Conservation (phyloP, 2,888 invertebrate species). For the Eristalis tenax region DNA sequence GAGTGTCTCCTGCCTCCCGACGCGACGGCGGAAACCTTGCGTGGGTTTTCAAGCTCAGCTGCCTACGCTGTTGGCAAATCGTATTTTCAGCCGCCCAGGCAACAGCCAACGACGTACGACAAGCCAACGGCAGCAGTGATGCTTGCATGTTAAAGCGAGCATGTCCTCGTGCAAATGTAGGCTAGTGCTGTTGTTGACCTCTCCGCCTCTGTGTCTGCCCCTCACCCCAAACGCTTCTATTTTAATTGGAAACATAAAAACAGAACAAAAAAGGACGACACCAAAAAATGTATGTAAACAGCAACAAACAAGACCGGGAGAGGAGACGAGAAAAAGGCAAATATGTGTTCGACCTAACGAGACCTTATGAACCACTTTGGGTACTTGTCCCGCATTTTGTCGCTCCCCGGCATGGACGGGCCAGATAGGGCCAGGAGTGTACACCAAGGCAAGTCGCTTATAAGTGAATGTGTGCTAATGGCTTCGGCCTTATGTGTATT, state of each 20-base stretch:
- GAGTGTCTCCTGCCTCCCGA: conserved; percentile 4
- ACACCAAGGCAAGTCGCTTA: conserved; percentile 10
- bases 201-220: conserved; percentile 17
- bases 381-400: conserved; percentile 48
- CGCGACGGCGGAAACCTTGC: background rate
- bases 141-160: conserved; percentile 3
- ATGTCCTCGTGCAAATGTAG: conserved; percentile 54
- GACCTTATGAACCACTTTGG: conserved; percentile 62
- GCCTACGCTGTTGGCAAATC: background rate
- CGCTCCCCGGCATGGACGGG: background rate
- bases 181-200: conserved; percentile 61
- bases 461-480: conserved; percentile 61
- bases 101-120: background rate
- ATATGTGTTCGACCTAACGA: conserved; percentile 36
- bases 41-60: background rate
- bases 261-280: conserved; percentile 1
- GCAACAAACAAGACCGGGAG: background rate
- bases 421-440: background rate
- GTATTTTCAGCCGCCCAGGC: background rate
- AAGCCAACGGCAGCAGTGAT: conserved; percentile 7
- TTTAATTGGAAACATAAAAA: conserved; percentile 61
- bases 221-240: conserved; percentile 29
- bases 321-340: conserved; percentile 30
- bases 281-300: background rate
- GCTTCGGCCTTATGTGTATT: conserved; percentile 33